Evolutionary conservation across 2,888 invertebrate genomes (phyloP), one percentile per base, ranked within the genome.

Genomic region (Cephus runcator): DNA sequence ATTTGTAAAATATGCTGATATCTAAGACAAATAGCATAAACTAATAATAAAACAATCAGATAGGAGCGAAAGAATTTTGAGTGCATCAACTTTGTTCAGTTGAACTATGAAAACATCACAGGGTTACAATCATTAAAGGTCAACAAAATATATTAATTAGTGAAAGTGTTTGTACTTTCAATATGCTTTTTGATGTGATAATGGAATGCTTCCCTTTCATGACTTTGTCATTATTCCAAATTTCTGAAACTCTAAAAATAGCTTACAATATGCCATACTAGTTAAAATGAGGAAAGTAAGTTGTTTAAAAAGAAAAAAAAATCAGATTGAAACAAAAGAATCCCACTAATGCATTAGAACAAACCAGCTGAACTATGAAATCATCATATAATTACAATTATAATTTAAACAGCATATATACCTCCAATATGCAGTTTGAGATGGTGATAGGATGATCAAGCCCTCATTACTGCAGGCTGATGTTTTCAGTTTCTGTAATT

Each of bases 61-160:
- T 93, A 93, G 93, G 93, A 93, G 90, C 90, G 89, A 91, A 92
- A 92, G 88, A 89, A 87, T 86, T 87, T 78, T 77, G 76, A 82
- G 79, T 85, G 85, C 88, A 88, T 90, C 90, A 90, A 78, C 69
- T 73, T 73, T 75, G 76, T 79, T 91, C 91, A 91, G 88, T 83
- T 91, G 91, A 91, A 91, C 90, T 91, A 91, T 89, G 87, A 81
- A 82, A 69, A 91, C 90, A 92, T 90, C 90, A 88, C 76, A 15
- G 0, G 23, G 4, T 15, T 40, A 40, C 15, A 40, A 6, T 40
- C 68, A 35, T 68, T 76, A 40, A 69, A 35, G 33, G 15, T 73
- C 34, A 73, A 35, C 11, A 69, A 76, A 69, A 12, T 30, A 34
- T n/a, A 71, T 69, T 23, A 12, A 3, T 12, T 15, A 15, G 40